These are phyloP conservation scores for Elmis aenea DNA, from an alignment of 2,888 invertebrate species.

Conservation along the genomic window DNA sequence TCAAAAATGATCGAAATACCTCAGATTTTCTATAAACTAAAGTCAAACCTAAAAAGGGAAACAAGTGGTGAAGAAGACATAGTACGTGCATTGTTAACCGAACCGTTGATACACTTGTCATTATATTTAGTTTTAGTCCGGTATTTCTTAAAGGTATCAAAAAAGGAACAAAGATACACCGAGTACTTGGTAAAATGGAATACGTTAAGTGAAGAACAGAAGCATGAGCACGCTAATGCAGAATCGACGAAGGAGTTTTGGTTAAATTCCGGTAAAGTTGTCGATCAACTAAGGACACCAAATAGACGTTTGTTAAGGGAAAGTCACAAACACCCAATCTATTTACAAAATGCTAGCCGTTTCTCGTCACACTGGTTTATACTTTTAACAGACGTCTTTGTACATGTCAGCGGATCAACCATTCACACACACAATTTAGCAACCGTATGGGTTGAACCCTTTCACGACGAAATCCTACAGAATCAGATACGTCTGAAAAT, in stretches of 20 bases:
- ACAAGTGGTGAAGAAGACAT: constrained; percentile 53
- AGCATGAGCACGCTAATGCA: constrained; percentile 59
- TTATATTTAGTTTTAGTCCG: constrained; percentile 60
- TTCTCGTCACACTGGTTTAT: constrained; percentile 78
- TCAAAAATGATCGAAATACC: constrained; percentile 60
- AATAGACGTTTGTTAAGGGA: constrained; percentile 73
- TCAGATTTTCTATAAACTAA: constrained; percentile 40
- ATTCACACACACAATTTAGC: constrained; percentile 63
- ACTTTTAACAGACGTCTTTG: constrained; percentile 74
- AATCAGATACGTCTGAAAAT: constrained; percentile 66
- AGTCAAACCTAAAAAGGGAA: constrained; percentile 35
- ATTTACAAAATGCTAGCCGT: constrained; percentile 63
- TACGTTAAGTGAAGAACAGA: constrained; percentile 58
- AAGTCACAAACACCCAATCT: constrained; percentile 66
- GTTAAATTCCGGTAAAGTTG: constrained; percentile 62
- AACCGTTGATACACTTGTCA: constrained; percentile 58
- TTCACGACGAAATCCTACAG: constrained; percentile 54
- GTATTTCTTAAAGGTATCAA: constrained; percentile 45
- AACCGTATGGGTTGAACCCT: constrained; percentile 75
- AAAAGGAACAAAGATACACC: constrained; percentile 52
- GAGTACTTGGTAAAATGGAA: constrained; percentile 60
- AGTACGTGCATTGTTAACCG: constrained; percentile 55
- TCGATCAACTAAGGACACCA: constrained; percentile 59
- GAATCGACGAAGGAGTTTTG: constrained; percentile 69
- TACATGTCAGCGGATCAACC: constrained; percentile 67